A percentile compares a stretch with the other conserved stretches of the same genome.
phyloP scores from a whole-genome alignment of 2,113 vertebrate genomes.

The Falco punctatus region DNA sequence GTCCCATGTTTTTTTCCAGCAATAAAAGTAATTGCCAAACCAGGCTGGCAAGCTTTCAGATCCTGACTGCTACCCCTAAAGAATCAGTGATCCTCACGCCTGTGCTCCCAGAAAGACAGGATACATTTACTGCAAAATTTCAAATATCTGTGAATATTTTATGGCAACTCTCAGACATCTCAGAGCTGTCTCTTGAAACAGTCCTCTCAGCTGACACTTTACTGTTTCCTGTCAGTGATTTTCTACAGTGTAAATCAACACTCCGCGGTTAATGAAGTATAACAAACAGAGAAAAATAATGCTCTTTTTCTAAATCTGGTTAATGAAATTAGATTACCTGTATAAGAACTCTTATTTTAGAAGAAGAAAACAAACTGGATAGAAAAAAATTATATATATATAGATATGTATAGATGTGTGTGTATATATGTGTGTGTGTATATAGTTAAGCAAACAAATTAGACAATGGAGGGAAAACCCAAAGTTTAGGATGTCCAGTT shows the following conservation, averaged over 20 bases:
- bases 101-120: neutral
- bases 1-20: neutral
- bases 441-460: neutral
- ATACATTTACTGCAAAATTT: neutral
- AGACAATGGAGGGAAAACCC: neutral
- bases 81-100: neutral
- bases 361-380: neutral
- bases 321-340: neutral
- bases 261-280: neutral
- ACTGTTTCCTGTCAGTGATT: neutral
- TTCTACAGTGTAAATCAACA: neutral
- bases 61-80: neutral
- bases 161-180: neutral
- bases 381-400: neutral
- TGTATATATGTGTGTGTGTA: no score
- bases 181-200: neutral
- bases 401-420: no score
- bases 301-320: neutral
- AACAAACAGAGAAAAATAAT: neutral
- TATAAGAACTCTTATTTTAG: neutral
- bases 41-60: neutral
- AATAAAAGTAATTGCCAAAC: neutral
- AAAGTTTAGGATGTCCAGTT: neutral
- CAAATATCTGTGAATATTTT: neutral
- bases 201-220: neutral